Conservation (phyloP, 2,113 vertebrate genomes). For the Hippopotamus amphibius region DNA sequence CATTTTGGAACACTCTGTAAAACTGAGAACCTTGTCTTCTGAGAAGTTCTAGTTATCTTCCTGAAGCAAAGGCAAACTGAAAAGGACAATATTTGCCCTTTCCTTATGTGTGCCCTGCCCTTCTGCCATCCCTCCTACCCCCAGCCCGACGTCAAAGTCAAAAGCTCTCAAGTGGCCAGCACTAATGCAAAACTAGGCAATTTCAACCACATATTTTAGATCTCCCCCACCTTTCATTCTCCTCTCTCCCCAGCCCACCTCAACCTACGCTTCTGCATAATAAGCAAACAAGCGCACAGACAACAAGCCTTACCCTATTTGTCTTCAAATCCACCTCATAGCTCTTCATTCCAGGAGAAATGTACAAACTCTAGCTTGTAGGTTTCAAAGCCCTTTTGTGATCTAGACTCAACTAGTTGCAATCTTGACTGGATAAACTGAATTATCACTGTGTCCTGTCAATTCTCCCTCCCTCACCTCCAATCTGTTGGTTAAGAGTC, state of each 20-base stretch:
- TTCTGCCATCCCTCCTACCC: background rate
- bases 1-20: background rate
- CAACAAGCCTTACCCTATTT: background rate
- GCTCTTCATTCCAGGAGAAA: slow-evolving; percentile 34
- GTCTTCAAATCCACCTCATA: slow-evolving; percentile 19
- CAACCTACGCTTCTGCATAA: background rate
- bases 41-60: slow-evolving; percentile 37
- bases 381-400: background rate
- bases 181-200: background rate
- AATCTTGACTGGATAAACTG: background rate
- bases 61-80: slow-evolving; percentile 57
- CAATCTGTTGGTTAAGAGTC: background rate
- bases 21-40: slow-evolving; percentile 41
- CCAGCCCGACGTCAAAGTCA: background rate
- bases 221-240: background rate
- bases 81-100: slow-evolving; percentile 57
- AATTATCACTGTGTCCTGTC: background rate
- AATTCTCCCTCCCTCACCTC: background rate
- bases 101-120: background rate
- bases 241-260: background rate
- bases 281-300: background rate
- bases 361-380: background rate
- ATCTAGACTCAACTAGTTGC: background rate
- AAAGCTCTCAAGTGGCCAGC: slow-evolving; percentile 37
- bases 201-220: background rate